A percentile compares a stretch with the other conserved stretches of the same genome.
phyloP scores from a whole-genome alignment of 2,797 vertebrate species.

The Gymnocypris eckloni region DNA sequence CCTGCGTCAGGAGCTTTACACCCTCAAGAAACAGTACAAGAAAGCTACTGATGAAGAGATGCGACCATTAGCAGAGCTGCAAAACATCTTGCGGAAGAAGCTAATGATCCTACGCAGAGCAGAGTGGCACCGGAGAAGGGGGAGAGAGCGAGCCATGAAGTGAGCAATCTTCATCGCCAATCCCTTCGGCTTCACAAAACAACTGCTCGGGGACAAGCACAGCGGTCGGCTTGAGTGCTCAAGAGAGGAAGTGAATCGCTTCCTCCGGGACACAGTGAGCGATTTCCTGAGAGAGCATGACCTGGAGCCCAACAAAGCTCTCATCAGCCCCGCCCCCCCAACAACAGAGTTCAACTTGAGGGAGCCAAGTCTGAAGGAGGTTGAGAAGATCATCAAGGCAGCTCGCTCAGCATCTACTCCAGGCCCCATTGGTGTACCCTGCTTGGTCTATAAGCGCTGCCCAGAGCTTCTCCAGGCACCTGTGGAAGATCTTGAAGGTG shows the following conservation, averaged over 20 bases:
- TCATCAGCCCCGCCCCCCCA: neutral
- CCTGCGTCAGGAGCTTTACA: too few relatives aligned
- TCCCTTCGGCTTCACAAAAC: conserved; percentile 40
- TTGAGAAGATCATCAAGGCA: neutral
- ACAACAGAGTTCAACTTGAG: neutral
- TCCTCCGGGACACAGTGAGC: neutral
- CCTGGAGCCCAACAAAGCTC: neutral
- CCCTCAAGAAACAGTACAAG: neutral
- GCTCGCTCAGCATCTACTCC: neutral
- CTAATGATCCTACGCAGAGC: conserved; percentile 8
- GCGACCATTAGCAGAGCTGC: neutral
- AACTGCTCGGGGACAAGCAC: too few relatives aligned
- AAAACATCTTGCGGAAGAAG: too few relatives aligned
- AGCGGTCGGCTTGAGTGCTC: too few relatives aligned
- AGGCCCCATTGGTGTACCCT: neutral
- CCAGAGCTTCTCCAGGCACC: neutral
- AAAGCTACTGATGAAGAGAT: conserved; percentile 8
- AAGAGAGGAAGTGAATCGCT: neutral
- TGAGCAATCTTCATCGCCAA: conserved; percentile 30
- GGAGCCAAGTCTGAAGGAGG: neutral
- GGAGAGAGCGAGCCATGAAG: conserved; percentile 26
- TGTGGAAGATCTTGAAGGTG: conserved; percentile 9
- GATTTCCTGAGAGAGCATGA: neutral
- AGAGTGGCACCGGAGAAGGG: conserved; percentile 30
- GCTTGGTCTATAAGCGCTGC: neutral